Base-by-base conservation (phyloP, 2,888 invertebrate species). In the Strigamia maritima region DNA sequence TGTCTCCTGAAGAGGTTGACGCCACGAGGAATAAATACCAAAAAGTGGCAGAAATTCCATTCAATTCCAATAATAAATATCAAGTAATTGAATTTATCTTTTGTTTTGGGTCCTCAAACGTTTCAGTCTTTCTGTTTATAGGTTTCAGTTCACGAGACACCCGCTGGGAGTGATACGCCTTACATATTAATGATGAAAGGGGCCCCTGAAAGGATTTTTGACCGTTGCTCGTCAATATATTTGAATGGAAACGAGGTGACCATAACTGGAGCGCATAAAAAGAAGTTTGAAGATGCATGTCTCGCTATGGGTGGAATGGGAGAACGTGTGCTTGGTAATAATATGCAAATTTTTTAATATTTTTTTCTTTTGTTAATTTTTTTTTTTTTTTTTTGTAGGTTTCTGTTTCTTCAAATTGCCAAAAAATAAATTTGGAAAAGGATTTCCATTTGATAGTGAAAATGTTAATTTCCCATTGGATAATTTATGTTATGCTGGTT, bases 141-240 rank as follows among this genome's bases (percentile, higher is more conserved):
- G 40, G 40, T 40, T 10, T 40, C 40, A 40, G 40, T 40, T 40
- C 40, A 40, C 14, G 40, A 40, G 40, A 40, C 40, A 40, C 40
- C 40, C 7, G 8, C 40, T 10, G 40, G 40, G 14, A 40, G 40
- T 40, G 40, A 40, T 10, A 40, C 76, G 3, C 38, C 44, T 19
- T 85, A 86, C 82, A 82, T 89, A 74, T 83, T 89, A 79, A 88
- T 89, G 80, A 87, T 87, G 87, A 87, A 87, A 83, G 87, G 87
- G 10, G 89, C 89, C 44, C 89, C 89, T 8, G 89, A 89, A 83
- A 83, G 88, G 79, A 87, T 89, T 82, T 84, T 89, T 26, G 87
- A 87, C 81, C 83, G 86, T 79, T 87, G 87, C 81, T 83, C 84
- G 26, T 83, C 84, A 40, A 85, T 86, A 79, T 81, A 86, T 76